Evolutionary conservation across 1,140 invertebrate genomes (phyloP).

Genomic region (Pseudomyrmex pallidus): DNA sequence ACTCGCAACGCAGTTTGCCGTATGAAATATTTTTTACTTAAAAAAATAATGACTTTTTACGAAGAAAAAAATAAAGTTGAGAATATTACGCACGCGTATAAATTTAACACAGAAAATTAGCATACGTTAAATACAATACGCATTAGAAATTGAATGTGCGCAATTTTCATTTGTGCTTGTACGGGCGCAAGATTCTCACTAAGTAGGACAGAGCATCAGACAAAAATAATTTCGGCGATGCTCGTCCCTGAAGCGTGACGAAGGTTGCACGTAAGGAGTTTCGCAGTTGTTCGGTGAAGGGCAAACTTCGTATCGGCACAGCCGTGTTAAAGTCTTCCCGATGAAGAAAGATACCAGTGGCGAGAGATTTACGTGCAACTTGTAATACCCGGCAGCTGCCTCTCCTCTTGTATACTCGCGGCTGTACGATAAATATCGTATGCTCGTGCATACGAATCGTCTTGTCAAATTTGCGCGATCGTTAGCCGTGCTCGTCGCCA

Average conservation of each 20-base stretch:
- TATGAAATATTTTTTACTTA: constrained; percentile 30
- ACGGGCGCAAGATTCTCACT: constrained; percentile 17
- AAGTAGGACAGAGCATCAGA: constrained; percentile 33
- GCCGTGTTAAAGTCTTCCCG: constrained; percentile 22
- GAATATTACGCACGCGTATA: background rate
- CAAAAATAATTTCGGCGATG: constrained; percentile 48
- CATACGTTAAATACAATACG: too few species aligned
- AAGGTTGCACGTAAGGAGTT: constrained; percentile 44
- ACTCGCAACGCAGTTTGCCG: background rate
- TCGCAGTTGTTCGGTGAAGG: constrained; percentile 48
- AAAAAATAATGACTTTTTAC: constrained; percentile 24
- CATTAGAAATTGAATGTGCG: background rate
- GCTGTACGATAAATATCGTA: constrained; percentile 70
- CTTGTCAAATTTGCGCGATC: constrained; percentile 70
- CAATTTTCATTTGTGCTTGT: background rate
- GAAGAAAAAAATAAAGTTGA: background rate
- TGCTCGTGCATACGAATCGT: constrained; percentile 37
- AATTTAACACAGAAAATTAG: background rate
- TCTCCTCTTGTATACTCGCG: background rate
- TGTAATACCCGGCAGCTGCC: constrained; percentile 39
- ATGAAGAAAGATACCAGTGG: constrained; percentile 30
- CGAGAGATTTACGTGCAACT: constrained; percentile 61
- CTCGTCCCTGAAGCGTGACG: constrained; percentile 46
- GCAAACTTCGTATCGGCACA: constrained; percentile 32
- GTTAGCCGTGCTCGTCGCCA: constrained; percentile 67